Evolutionary conservation across 2,113 vertebrate genomes (phyloP).

Genomic region (cat (Felis catus)): DNA sequence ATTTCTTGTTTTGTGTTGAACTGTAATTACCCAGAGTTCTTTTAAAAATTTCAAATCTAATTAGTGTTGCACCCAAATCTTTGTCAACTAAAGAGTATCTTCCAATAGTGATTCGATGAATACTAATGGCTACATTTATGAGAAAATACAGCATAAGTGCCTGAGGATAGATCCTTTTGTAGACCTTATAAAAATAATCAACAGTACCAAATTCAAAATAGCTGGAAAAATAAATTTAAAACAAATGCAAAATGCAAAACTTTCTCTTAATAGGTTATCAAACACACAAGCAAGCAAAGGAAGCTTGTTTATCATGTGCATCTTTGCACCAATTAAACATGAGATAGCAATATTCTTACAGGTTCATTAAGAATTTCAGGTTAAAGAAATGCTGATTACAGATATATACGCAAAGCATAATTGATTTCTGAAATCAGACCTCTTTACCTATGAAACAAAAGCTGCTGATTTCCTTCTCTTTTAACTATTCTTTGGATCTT

Average conservation of each 20-base stretch:
- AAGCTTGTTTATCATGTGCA: neutral
- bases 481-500: neutral
- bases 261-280: neutral
- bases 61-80: neutral
- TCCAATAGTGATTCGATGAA: neutral
- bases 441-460: constrained; percentile 42
- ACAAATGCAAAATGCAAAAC: neutral
- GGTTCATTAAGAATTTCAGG: constrained; percentile 31
- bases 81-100: neutral
- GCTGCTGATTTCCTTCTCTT: constrained; percentile 46
- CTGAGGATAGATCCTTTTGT: neutral
- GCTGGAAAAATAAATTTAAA: neutral
- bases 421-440: constrained; percentile 49
- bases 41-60: constrained; percentile 23
- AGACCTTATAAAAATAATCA: constrained; percentile 22
- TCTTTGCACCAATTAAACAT: neutral
- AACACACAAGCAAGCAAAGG: neutral
- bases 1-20: neutral
- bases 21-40: neutral
- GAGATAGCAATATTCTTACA: neutral
- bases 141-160: neutral
- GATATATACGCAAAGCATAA: neutral
- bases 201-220: neutral
- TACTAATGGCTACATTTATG: neutral
- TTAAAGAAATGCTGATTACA: constrained; percentile 47